Evolutionary conservation across 2,113 vertebrate genomes (phyloP).

Genomic region (Gallinago media): DNA sequence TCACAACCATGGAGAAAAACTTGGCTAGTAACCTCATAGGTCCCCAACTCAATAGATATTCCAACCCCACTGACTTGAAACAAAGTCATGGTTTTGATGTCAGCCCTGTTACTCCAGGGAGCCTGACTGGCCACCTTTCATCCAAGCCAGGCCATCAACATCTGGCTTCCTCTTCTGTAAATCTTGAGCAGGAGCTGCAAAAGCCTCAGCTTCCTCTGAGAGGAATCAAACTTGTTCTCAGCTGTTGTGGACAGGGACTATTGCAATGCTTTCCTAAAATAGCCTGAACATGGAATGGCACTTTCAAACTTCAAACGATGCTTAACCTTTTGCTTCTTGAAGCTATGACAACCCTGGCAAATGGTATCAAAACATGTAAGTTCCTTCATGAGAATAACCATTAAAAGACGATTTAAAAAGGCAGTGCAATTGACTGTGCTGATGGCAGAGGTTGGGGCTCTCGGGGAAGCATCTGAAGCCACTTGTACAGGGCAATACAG

Average conservation of each 20-base stretch:
- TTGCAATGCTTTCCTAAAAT: not conserved
- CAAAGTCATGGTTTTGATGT: not conserved
- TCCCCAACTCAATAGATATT: rapidly evolving
- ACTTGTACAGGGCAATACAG: not conserved
- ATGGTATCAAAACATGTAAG: not conserved
- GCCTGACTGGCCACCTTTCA: not conserved
- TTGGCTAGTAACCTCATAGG: not conserved
- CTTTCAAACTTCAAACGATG: not conserved
- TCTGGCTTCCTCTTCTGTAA: not conserved
- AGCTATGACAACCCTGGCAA: not conserved
- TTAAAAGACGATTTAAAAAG: not conserved
- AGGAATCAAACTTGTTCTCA: not conserved
- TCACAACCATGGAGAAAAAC: not conserved
- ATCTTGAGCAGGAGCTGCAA: not conserved
- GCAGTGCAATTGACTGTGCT: not conserved
- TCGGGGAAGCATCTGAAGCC: not conserved
- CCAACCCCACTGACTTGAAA: not conserved
- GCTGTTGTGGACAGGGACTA: not conserved
- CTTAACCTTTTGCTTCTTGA: not conserved
- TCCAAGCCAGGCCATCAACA: not conserved
- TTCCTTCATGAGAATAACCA: not conserved
- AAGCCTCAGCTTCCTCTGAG: not conserved
- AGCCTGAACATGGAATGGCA: not conserved
- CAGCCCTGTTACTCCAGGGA: not conserved
- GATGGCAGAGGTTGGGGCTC: not conserved